Percentiles rank a stretch among this genome's conserved stretches.
phyloP scores from a whole-genome alignment of 2,113 vertebrate species.

The Cephalopholis sonnerati region DNA sequence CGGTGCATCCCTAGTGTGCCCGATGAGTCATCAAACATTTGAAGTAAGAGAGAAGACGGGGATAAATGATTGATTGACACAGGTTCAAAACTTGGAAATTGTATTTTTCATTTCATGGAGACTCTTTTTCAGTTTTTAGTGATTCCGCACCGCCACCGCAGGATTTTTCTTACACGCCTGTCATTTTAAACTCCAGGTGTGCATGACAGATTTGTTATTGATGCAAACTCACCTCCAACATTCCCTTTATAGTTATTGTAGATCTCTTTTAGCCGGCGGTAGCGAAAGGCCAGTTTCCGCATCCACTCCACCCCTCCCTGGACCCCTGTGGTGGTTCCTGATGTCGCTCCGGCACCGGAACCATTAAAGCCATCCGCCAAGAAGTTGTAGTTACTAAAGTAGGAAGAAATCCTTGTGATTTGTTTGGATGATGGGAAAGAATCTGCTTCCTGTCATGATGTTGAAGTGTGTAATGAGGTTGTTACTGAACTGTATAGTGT shows the following conservation, averaged over 20 bases:
- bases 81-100: too few species aligned
- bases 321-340: constrained; percentile 87
- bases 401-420: not conserved
- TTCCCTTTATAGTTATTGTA: constrained; percentile 94
- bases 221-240: constrained; percentile 87
- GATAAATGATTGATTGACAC: too few species aligned
- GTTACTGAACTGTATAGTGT: not conserved
- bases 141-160: too few species aligned
- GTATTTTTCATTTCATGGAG: too few species aligned
- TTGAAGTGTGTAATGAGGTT: not conserved
- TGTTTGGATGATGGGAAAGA: not conserved
- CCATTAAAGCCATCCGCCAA: constrained; percentile 93
- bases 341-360: constrained; percentile 85
- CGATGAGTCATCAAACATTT: too few species aligned
- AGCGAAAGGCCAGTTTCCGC: constrained; percentile 97
- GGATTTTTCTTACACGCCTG: too few species aligned
- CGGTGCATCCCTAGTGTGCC: too few species aligned
- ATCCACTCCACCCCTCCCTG: constrained; percentile 99
- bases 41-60: too few species aligned
- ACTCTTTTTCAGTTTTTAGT: too few species aligned
- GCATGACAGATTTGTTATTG: too few species aligned
- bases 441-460: not conserved
- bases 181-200: too few species aligned
- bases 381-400: constrained; percentile 94
- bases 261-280: constrained; percentile 95